Conservation (phyloP, 2,888 invertebrate species). For the Lapara coniferarum region DNA sequence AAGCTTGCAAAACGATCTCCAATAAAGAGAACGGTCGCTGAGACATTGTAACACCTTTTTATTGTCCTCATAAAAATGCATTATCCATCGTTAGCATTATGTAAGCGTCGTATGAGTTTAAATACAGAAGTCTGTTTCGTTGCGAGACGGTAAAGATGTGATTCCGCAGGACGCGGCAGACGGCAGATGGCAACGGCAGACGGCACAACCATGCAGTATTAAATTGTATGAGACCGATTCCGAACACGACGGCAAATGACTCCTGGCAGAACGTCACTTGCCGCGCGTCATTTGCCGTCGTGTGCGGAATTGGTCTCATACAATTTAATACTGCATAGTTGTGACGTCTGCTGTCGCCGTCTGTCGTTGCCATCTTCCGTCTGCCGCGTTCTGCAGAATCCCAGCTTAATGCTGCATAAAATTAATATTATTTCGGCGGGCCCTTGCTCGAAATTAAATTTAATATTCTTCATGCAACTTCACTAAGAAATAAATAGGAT, state of each 20-base stretch:
- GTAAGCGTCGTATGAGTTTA: slow-evolving; percentile 22
- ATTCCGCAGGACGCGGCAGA: no score
- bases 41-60: slow-evolving; percentile 54
- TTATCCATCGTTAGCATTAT: slow-evolving; percentile 46
- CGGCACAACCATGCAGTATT: no score
- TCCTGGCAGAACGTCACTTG: no score
- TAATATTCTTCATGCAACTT: slow-evolving; percentile 18
- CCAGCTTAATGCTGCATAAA: slow-evolving; percentile 24
- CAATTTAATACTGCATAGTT: no score
- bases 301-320: no score
- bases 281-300: no score
- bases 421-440: slow-evolving; percentile 17
- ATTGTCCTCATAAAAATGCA: slow-evolving; percentile 49
- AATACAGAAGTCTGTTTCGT: slow-evolving; percentile 7
- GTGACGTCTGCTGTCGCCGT: no score
- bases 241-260: no score
- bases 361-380: no score
- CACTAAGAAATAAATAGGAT: slow-evolving; percentile 3
- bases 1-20: slow-evolving; percentile 49
- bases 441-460: slow-evolving; percentile 13
- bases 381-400: no score
- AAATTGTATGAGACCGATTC: no score
- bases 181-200: no score
- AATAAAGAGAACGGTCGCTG: slow-evolving; percentile 44
- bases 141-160: neutral